phyloP scores from a whole-genome alignment of 2,888 invertebrate genomes.

The Orthosia gothica region DNA sequence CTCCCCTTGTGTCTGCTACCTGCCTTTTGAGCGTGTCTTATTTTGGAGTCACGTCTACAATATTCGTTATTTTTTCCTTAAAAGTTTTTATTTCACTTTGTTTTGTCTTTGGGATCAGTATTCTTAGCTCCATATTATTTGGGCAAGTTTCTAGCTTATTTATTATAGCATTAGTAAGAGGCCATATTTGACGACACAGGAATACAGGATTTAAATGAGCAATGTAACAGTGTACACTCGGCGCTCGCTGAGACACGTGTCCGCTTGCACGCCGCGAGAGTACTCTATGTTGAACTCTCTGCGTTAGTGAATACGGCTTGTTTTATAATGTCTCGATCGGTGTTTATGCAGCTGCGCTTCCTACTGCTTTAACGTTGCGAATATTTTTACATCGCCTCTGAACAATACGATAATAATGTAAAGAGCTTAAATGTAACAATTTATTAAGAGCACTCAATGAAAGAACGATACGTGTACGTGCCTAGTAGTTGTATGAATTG shows the following conservation, averaged over 20 bases:
- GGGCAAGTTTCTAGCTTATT: not conserved
- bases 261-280: not conserved
- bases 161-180: no score
- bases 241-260: not conserved
- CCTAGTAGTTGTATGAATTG: not conserved
- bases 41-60: no score
- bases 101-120: no score
- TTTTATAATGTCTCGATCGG: conserved; percentile 12
- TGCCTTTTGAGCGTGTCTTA: no score
- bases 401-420: conserved; percentile 84
- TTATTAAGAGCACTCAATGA: conserved; percentile 78
- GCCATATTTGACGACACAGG: no score
- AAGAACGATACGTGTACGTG: conserved; percentile 52
- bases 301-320: not conserved
- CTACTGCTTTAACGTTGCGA: conserved; percentile 49
- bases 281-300: conserved; percentile 25
- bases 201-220: no score
- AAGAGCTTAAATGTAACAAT: conserved; percentile 85
- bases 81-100: no score
- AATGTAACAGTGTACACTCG: no score
- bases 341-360: conserved; percentile 73
- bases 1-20: no score
- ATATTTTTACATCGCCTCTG: conserved; percentile 71
- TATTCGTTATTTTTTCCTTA: no score
- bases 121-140: no score